phyloP scores from a whole-genome alignment of 2,888 invertebrate species.

The Notodonta dromedarius region DNA sequence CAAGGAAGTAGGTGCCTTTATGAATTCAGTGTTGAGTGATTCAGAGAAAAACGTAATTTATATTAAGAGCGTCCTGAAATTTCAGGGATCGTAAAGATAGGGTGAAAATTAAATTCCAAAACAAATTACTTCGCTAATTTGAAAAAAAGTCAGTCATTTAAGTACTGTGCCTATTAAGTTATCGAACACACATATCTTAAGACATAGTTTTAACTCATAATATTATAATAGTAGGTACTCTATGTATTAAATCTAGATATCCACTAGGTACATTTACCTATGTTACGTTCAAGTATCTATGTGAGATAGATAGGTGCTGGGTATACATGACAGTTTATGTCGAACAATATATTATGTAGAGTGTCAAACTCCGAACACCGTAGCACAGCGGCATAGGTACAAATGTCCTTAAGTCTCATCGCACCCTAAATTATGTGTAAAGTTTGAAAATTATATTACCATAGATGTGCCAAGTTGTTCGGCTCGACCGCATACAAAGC shows the following conservation, averaged over 20 bases:
- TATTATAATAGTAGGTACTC: too few relatives aligned
- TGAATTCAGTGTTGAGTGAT: not conserved
- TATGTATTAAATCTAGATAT: too few relatives aligned
- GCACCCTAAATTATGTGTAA: conserved; percentile 2
- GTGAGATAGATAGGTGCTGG: too few relatives aligned
- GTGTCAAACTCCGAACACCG: not conserved
- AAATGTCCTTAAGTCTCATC: not conserved
- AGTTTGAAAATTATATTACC: conserved; percentile 6
- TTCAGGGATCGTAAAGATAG: not conserved
- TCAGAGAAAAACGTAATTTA: not conserved
- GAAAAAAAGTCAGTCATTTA: too few relatives aligned
- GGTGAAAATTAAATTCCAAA: not conserved
- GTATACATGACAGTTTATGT: too few relatives aligned
- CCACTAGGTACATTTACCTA: too few relatives aligned
- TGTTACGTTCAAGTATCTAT: too few relatives aligned
- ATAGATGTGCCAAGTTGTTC: conserved; percentile 5
- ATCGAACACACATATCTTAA: too few relatives aligned
- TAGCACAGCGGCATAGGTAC: not conserved
- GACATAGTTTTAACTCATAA: too few relatives aligned
- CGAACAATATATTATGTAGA: too few relatives aligned
- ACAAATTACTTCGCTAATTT: too few relatives aligned
- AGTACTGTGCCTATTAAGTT: too few relatives aligned
- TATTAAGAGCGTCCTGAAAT: not conserved
- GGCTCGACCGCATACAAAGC: conserved; percentile 5
- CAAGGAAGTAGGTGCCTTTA: not conserved